Percentiles rank a stretch among this genome's conserved stretches.
phyloP scores from a whole-genome alignment of 2,888 invertebrate species.

The Lymantria dispar region DNA sequence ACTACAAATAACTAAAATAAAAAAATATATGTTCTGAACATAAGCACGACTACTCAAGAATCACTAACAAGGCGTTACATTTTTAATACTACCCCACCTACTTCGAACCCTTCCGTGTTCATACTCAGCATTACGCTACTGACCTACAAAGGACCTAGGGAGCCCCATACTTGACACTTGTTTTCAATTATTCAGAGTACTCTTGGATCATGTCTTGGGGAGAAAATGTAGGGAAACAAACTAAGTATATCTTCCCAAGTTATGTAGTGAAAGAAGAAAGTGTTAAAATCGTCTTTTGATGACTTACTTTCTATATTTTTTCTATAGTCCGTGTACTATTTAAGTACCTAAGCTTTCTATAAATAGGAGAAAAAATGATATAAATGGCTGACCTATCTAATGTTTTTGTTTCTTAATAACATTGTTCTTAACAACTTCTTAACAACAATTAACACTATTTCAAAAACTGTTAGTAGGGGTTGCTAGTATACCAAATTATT shows the following conservation, averaged over 20 bases:
- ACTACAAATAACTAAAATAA: not conserved
- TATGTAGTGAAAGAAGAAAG: no score
- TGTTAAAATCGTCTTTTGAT: no score
- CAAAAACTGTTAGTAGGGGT: no score
- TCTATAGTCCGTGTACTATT: no score
- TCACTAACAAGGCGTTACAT: conserved; percentile 51
- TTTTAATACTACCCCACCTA: conserved; percentile 50
- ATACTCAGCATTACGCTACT: conserved; percentile 49
- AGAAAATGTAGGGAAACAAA: conserved; percentile 16
- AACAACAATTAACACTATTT: no score
- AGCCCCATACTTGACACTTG: conserved; percentile 54
- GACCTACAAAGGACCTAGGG: conserved; percentile 62
- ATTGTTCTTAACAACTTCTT: no score
- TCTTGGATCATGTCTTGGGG: conserved; percentile 40
- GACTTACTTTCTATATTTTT: no score
- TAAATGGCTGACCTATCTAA: no score
- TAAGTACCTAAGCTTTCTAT: no score
- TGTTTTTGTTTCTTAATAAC: no score
- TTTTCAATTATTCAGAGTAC: conserved; percentile 77
- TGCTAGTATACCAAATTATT: no score
- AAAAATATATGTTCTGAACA: not conserved
- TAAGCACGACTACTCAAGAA: conserved; percentile 7
- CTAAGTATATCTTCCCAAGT: conserved; percentile 1
- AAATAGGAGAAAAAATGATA: no score
- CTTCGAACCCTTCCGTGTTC: conserved; percentile 47